A percentile compares a stretch with the other conserved stretches of the same genome.
Conservation (phyloP, 2,888 invertebrate species). For the Pardosa pseudoannulata region DNA sequence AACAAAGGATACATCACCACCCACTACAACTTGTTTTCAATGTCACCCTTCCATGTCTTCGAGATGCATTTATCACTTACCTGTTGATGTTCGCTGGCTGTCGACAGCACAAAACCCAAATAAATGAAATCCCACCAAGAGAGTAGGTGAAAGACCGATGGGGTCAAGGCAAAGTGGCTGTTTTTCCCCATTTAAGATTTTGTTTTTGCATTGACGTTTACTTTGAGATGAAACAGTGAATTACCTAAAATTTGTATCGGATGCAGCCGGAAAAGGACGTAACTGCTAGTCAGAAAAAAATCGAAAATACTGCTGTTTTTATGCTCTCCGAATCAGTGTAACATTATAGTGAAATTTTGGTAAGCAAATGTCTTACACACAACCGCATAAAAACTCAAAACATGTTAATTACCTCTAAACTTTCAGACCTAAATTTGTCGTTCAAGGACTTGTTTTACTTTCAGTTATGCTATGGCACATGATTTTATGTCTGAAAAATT, state of each 20-base stretch:
- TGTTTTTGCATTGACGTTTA: conserved; percentile 12
- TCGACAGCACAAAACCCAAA: neutral
- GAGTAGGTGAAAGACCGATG: conserved; percentile 65
- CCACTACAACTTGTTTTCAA: conserved; percentile 26
- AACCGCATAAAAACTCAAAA: too few species aligned
- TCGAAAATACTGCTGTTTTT: too few species aligned
- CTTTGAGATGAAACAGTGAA: conserved; percentile 51
- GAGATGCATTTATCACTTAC: neutral
- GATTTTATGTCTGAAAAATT: too few species aligned
- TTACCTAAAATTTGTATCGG: neutral
- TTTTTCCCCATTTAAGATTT: neutral
- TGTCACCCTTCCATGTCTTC: conserved; percentile 49
- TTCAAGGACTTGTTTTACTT: too few species aligned
- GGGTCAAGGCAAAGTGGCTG: conserved; percentile 48
- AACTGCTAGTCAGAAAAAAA: too few species aligned
- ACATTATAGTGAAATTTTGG: too few species aligned
- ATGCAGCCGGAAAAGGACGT: neutral
- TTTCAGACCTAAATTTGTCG: too few species aligned
- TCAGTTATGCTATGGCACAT: too few species aligned
- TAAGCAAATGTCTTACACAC: too few species aligned
- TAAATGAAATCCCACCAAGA: conserved; percentile 21
- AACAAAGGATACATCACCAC: too few species aligned
- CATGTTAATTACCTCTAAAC: too few species aligned
- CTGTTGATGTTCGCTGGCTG: neutral
- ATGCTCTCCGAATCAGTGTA: too few species aligned